Conservation (phyloP, 2,888 invertebrate genomes). For the Andrena marginata region DNA sequence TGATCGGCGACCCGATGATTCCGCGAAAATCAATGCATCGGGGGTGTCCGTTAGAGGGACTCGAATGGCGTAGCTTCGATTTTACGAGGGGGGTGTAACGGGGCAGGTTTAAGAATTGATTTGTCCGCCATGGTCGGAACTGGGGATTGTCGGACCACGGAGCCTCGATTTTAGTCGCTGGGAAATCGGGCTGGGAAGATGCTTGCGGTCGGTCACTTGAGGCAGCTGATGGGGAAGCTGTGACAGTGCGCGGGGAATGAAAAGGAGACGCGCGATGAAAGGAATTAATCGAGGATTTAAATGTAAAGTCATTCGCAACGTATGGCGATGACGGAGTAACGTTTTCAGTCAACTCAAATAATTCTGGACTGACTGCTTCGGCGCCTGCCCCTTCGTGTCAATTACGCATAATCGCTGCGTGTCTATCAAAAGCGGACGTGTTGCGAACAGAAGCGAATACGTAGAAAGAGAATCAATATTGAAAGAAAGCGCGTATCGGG, state of each 20-base stretch:
- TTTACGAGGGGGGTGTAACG: no score
- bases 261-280: not conserved
- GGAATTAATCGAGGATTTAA: constrained; percentile 22
- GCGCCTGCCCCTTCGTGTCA: constrained; percentile 11
- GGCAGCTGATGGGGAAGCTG: not conserved
- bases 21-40: constrained; percentile 3
- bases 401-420: constrained; percentile 14
- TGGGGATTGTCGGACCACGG: no score
- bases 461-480: constrained; percentile 27
- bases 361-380: not conserved
- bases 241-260: not conserved
- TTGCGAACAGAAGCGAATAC: constrained; percentile 1
- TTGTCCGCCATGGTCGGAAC: no score
- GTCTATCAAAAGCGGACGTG: constrained; percentile 7
- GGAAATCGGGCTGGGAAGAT: not conserved
- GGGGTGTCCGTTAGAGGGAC: no score
- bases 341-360: not conserved
- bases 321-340: not conserved
- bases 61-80: not conserved
- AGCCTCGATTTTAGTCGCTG: no score
- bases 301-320: not conserved
- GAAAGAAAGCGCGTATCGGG: constrained; percentile 21
- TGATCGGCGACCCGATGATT: not conserved
- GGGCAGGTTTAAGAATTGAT: no score
- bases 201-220: not conserved